A percentile compares a stretch with the other conserved stretches of the same genome.
Evolutionary conservation across 2,797 vertebrate species (phyloP).

Genomic region (Pristis pectinata): DNA sequence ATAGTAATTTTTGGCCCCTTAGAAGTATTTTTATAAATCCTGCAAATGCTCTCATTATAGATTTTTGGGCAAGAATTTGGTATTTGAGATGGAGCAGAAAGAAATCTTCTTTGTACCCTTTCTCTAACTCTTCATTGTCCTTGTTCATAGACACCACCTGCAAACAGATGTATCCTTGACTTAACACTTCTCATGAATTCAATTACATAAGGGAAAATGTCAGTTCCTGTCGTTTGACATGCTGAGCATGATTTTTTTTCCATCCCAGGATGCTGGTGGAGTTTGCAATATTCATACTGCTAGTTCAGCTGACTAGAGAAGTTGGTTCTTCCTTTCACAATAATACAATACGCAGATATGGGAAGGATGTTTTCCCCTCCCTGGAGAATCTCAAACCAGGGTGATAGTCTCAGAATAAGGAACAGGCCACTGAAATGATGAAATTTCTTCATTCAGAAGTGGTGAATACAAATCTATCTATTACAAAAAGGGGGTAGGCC

Average conservation of each 20-base stretch:
- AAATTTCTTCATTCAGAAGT: too few relatives aligned
- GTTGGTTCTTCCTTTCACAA: not conserved
- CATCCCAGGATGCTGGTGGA: too few relatives aligned
- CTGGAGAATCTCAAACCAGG: too few relatives aligned
- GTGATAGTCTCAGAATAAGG: too few relatives aligned
- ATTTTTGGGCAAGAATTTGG: not conserved
- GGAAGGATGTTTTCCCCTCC: too few relatives aligned
- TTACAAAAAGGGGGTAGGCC: too few relatives aligned
- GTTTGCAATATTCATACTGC: not conserved
- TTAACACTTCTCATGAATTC: not conserved
- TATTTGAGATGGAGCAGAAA: not conserved
- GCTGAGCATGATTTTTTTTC: not conserved
- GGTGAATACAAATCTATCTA: too few relatives aligned
- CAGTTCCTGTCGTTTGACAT: not conserved
- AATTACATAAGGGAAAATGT: too few relatives aligned
- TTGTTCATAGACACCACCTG: not conserved
- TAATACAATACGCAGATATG: not conserved
- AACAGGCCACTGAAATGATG: too few relatives aligned
- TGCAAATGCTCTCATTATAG: not conserved
- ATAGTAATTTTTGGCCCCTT: not conserved
- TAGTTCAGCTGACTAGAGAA: not conserved
- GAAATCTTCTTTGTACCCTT: not conserved
- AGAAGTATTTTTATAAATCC: not conserved
- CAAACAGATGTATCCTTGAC: not conserved
- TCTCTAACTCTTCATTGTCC: not conserved